These are phyloP conservation scores for Petrocephalus schoutedeni DNA, from an alignment of 2,797 vertebrate species.

Conservation along the genomic window DNA sequence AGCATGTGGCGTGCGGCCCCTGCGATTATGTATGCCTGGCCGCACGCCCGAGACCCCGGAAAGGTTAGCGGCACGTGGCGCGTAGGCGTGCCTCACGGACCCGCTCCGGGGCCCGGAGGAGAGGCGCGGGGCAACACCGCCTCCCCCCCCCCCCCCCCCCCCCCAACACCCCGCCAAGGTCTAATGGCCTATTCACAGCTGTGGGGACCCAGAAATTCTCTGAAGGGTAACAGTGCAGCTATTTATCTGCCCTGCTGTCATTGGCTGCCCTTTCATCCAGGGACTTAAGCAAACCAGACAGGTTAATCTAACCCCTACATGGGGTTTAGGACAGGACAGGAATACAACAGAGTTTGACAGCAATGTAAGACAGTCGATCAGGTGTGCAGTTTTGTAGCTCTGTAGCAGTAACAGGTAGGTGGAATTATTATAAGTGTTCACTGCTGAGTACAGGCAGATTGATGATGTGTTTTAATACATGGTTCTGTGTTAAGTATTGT, in stretches of 20 bases:
- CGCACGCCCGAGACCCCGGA: not conserved
- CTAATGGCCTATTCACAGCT: not conserved
- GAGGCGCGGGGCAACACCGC: not conserved
- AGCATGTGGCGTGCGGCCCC: not conserved
- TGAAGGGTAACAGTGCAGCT: not conserved
- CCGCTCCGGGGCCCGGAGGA: not conserved
- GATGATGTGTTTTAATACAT: not conserved
- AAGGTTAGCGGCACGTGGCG: not conserved
- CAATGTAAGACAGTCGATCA: not conserved
- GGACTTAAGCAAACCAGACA: not conserved
- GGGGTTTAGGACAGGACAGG: not conserved
- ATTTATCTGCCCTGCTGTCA: not conserved
- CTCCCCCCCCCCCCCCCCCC: not conserved
- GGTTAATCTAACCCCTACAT: not conserved
- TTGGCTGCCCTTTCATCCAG: not conserved
- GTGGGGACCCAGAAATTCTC: not conserved
- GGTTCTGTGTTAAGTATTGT: not conserved
- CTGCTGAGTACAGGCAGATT: not conserved
- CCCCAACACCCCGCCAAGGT: not conserved
- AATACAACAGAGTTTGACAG: not conserved
- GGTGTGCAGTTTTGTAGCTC: not conserved
- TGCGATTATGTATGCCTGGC: slow-evolving; percentile 5
- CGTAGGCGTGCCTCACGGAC: not conserved
- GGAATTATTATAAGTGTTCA: not conserved
- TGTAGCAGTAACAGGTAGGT: not conserved